Conservation (phyloP, 2,888 invertebrate species). For the Leptinotarsa haldemani region DNA sequence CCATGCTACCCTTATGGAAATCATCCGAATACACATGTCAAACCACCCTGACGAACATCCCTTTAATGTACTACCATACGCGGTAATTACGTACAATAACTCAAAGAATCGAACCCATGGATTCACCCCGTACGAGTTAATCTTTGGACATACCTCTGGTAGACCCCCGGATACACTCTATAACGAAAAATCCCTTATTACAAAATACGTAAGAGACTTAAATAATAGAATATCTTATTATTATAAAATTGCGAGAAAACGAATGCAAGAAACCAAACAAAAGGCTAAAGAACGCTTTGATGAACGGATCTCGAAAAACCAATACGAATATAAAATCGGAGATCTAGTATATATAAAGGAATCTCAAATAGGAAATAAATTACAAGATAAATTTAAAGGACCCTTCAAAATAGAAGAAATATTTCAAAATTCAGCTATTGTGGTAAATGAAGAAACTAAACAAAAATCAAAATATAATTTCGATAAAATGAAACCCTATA, state of each 20-base stretch:
- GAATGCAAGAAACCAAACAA: too few species aligned
- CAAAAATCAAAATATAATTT: background rate
- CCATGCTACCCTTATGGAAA: background rate
- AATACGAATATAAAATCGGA: too few species aligned
- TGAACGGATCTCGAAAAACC: too few species aligned
- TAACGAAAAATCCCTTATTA: background rate
- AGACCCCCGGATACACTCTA: background rate
- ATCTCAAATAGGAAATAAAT: too few species aligned
- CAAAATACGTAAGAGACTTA: background rate
- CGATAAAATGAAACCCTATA: background rate
- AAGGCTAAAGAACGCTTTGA: too few species aligned
- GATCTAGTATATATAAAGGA: too few species aligned
- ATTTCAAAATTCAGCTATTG: background rate
- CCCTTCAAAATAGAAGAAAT: background rate
- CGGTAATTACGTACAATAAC: background rate
- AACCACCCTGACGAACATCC: background rate
- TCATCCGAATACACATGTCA: background rate
- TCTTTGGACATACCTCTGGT: background rate
- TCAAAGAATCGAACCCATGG: background rate
- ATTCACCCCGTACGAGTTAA: background rate
- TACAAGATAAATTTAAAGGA: background rate
- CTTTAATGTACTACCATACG: background rate
- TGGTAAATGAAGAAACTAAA: background rate
- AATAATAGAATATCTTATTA: background rate
- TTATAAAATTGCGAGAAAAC: background rate